A percentile compares a stretch with the other conserved stretches of the same genome.
Evolutionary conservation across 2,888 invertebrate genomes (phyloP).

Genomic region (Balanococcus diminutus): DNA sequence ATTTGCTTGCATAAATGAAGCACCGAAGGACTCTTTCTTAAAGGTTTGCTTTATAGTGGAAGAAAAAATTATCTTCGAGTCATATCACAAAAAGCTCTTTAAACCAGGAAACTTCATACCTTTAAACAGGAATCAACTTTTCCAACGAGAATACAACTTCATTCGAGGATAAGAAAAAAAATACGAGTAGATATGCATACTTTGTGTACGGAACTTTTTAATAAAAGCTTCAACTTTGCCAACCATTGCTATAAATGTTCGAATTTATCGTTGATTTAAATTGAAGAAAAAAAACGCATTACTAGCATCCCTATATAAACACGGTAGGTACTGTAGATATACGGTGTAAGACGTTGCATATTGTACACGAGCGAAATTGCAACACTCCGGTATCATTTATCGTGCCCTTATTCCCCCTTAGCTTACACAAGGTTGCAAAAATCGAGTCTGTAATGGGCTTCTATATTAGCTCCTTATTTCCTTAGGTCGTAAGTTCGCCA

Average conservation of each 20-base stretch:
- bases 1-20: neutral
- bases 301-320: slow-evolving; percentile 6
- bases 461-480: slow-evolving; percentile 35
- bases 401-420: neutral
- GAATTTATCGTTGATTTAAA: slow-evolving; percentile 25
- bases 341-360: neutral
- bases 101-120: neutral
- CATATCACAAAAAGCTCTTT: neutral
- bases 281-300: neutral
- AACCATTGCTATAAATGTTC: neutral
- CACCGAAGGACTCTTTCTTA: neutral
- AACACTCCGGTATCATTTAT: slow-evolving; percentile 6
- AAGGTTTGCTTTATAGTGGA: neutral
- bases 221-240: neutral
- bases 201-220: neutral
- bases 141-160: neutral
- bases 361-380: slow-evolving; percentile 1
- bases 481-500: slow-evolving; percentile 30
- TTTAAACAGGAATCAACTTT: neutral
- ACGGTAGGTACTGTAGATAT: neutral
- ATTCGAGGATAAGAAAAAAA: neutral
- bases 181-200: neutral
- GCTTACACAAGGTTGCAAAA: slow-evolving; percentile 2
- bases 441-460: slow-evolving; percentile 24
- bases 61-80: neutral